These are phyloP conservation scores for Hemithea aestivaria DNA, from an alignment of 2,888 invertebrate species.

Conservation along the genomic window DNA sequence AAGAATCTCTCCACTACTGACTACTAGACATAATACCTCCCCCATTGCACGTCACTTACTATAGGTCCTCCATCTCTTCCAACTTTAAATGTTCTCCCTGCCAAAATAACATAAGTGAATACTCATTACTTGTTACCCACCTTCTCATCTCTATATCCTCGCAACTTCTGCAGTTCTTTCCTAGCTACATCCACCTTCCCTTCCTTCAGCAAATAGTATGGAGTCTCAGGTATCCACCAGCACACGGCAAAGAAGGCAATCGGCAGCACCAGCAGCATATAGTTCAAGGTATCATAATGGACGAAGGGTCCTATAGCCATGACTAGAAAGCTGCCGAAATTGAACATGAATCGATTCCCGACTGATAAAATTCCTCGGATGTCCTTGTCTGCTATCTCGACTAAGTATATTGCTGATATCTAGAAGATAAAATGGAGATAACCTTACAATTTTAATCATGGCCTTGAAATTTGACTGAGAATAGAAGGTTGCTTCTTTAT, in stretches of 20 bases:
- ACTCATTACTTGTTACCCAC: no score
- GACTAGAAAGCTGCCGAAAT: conserved; percentile 58
- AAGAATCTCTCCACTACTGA: no score
- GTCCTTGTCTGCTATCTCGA: conserved; percentile 65
- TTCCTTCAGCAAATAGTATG: conserved; percentile 77
- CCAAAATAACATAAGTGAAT: no score
- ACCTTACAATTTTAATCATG: no score
- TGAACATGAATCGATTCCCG: conserved; percentile 48
- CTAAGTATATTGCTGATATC: conserved; percentile 60
- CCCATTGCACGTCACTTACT: no score
- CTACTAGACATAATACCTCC: no score
- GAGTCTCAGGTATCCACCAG: conserved; percentile 79
- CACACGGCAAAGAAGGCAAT: conserved; percentile 65
- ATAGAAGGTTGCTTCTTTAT: no score
- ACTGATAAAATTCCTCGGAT: conserved; percentile 56
- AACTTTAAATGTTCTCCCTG: no score
- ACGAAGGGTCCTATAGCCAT: conserved; percentile 60
- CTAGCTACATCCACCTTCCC: conserved; percentile 64
- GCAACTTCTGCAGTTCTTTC: conserved; percentile 53
- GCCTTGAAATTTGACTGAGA: no score
- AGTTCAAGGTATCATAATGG: conserved; percentile 55
- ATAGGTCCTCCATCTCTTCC: no score
- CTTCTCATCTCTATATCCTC: conserved; percentile 48
- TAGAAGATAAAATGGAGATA: conserved; percentile 33
- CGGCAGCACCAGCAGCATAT: conserved; percentile 61